phyloP scores from a whole-genome alignment of 2,888 invertebrate species.

The Petrolisthes cinctipes region DNA sequence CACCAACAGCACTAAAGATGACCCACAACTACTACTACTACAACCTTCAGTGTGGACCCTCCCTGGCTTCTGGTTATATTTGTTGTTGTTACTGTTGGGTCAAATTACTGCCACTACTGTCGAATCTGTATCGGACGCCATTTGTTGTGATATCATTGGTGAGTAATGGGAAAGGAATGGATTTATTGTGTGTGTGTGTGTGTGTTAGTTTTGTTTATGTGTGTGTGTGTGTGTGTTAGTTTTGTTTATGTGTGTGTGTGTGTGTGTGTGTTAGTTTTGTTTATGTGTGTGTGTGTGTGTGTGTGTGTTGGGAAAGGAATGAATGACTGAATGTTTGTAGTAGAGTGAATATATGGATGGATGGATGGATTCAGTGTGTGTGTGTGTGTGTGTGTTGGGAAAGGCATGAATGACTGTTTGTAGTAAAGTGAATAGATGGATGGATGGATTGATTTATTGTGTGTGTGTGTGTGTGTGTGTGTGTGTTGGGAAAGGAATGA shows the following conservation, averaged over 20 bases:
- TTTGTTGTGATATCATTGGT: slow-evolving; percentile 54
- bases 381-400: background rate
- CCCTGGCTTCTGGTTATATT: slow-evolving; percentile 43
- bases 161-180: background rate
- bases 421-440: no score
- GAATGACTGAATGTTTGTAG: background rate
- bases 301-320: background rate
- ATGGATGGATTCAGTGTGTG: background rate
- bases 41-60: background rate
- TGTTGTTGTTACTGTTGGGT: slow-evolving; percentile 17
- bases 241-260: background rate
- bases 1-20: no score
- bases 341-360: background rate
- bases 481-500: background rate
- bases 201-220: slow-evolving; percentile 3
- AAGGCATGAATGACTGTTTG: background rate
- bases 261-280: background rate
- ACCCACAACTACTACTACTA: no score
- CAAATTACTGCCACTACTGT: slow-evolving; percentile 32
- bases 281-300: background rate
- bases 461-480: background rate
- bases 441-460: no score
- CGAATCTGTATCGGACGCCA: slow-evolving; percentile 46
- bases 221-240: slow-evolving; percentile 7
- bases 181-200: background rate